Evolutionary conservation across 2,797 vertebrate species (phyloP).

Genomic region (Sebastolobus altivelis): DNA sequence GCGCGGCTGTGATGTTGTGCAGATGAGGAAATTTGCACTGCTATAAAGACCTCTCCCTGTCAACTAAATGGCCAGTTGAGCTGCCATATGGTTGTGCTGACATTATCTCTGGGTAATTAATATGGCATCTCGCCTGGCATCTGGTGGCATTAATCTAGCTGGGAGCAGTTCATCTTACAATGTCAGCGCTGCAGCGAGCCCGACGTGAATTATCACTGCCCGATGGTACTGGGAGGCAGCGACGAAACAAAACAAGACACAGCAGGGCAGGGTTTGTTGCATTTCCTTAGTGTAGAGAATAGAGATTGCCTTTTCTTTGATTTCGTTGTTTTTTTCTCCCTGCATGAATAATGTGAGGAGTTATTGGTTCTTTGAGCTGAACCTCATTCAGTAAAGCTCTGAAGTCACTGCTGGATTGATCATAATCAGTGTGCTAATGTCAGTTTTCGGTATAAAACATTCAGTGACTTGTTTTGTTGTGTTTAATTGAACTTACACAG

Average conservation of each 20-base stretch:
- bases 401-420: conserved; percentile 18
- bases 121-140: conserved; percentile 89
- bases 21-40: conserved; percentile 72
- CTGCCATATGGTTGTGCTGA: conserved; percentile 86
- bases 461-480: neutral
- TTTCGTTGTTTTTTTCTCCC: conserved; percentile 19
- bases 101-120: conserved; percentile 90
- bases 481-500: conserved; percentile 21
- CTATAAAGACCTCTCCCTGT: conserved; percentile 86
- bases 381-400: conserved; percentile 25
- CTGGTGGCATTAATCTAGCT: conserved; percentile 88
- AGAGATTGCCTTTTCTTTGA: conserved; percentile 34
- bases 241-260: conserved; percentile 50
- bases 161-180: conserved; percentile 79
- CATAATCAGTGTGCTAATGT: neutral
- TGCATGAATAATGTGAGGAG: conserved; percentile 34
- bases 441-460: conserved; percentile 9
- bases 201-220: conserved; percentile 82
- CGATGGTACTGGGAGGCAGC: conserved; percentile 63
- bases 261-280: conserved; percentile 21
- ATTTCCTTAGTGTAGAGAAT: conserved; percentile 6
- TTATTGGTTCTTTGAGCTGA: conserved; percentile 15
- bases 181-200: conserved; percentile 74
- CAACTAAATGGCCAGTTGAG: conserved; percentile 88
- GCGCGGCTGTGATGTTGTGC: conserved; percentile 38